Percentiles rank a stretch among this genome's conserved stretches.
Evolutionary conservation across 2,888 invertebrate species (phyloP).

Genomic region (Pinctada fucata): DNA sequence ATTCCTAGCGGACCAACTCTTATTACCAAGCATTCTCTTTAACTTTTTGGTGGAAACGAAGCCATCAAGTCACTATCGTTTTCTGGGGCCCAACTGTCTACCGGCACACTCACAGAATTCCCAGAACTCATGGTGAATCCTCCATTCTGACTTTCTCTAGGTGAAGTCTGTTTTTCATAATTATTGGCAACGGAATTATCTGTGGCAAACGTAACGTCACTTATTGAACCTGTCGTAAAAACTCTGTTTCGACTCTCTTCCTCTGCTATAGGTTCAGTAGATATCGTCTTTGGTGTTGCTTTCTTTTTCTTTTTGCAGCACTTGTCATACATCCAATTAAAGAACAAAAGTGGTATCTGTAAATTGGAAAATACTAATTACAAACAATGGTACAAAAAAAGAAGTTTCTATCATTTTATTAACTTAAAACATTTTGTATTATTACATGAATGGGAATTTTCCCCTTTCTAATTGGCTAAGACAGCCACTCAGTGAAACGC

Average conservation of each 20-base stretch:
- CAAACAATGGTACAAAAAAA: too few species aligned
- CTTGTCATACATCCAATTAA: background rate
- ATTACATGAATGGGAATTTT: too few species aligned
- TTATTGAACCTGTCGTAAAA: background rate
- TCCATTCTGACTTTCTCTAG: background rate
- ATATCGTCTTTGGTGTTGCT: background rate
- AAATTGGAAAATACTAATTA: too few species aligned
- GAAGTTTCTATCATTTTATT: too few species aligned
- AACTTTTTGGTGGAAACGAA: background rate
- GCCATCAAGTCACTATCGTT: background rate
- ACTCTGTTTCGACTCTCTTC: background rate
- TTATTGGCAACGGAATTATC: too few species aligned
- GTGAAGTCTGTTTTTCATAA: too few species aligned
- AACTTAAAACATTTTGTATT: too few species aligned
- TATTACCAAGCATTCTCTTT: too few species aligned
- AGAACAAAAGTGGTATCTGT: background rate
- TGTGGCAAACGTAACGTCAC: background rate
- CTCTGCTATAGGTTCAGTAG: background rate
- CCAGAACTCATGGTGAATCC: background rate
- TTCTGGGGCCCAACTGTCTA: background rate
- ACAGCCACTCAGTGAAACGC: too few species aligned
- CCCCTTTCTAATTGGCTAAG: too few species aligned
- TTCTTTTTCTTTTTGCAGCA: background rate
- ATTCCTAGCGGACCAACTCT: too few species aligned
- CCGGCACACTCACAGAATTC: background rate